phyloP scores from a whole-genome alignment of 2,888 invertebrate genomes.

The Ormyrus rosae region DNA sequence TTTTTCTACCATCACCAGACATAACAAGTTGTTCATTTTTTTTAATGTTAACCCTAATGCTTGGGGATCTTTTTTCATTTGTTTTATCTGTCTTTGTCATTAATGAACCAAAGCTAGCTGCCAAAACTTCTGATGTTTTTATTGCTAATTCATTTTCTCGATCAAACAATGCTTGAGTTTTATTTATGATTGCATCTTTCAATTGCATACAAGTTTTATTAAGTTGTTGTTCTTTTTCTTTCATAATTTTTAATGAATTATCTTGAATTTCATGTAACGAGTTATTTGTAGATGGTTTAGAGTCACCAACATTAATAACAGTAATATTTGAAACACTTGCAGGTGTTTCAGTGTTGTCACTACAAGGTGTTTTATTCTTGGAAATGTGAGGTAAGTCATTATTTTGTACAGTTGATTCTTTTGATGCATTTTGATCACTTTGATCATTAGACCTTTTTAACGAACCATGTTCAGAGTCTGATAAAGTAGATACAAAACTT shows the following conservation, averaged over 20 bases:
- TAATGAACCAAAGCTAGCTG: conserved; percentile 21
- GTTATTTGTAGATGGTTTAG: neutral
- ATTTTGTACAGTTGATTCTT: conserved; percentile 13
- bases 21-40: conserved; percentile 57
- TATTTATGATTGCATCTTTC: conserved; percentile 65
- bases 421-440: conserved; percentile 15
- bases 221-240: conserved; percentile 59
- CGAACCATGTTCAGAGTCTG: conserved; percentile 62
- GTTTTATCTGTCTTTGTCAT: conserved; percentile 31
- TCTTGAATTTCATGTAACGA: neutral
- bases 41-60: conserved; percentile 44
- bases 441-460: conserved; percentile 46
- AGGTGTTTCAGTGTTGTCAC: conserved; percentile 17
- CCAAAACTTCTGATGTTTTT: conserved; percentile 60
- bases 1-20: conserved; percentile 50
- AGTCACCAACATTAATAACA: neutral
- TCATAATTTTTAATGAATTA: conserved; percentile 21
- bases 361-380: neutral
- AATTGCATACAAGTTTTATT: conserved; percentile 61
- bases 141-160: conserved; percentile 59
- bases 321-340: conserved; percentile 14
- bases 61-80: conserved; percentile 49
- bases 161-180: conserved; percentile 66
- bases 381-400: neutral
- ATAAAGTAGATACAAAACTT: conserved; percentile 63